These are phyloP conservation scores for Augiades crinisus DNA, from an alignment of 2,888 invertebrate species.

Conservation along the genomic window DNA sequence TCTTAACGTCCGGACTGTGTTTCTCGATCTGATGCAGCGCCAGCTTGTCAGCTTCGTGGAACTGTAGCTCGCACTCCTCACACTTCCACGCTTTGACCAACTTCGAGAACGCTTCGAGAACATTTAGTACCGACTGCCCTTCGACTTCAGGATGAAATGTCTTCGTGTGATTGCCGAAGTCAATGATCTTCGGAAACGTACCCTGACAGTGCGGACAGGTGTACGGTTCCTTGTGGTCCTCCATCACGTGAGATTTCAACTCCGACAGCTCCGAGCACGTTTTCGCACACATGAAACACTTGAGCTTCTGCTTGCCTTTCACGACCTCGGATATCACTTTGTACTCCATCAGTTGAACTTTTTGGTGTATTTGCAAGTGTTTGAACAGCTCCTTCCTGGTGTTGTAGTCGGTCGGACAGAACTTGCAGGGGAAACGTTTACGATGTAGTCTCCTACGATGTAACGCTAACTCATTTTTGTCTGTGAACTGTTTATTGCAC, in stretches of 20 bases:
- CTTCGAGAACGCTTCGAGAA: constrained; percentile 66
- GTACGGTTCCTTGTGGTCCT: constrained; percentile 65
- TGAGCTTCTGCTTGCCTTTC: constrained; percentile 61
- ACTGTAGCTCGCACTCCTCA: constrained; percentile 68
- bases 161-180: constrained; percentile 66
- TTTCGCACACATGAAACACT: constrained; percentile 66
- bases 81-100: constrained; percentile 74
- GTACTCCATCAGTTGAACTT: constrained; percentile 71
- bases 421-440: constrained; percentile 69
- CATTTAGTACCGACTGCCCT: constrained; percentile 63
- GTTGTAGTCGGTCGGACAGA: constrained; percentile 72
- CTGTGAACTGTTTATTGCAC: constrained; percentile 58
- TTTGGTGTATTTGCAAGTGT: constrained; percentile 68
- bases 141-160: constrained; percentile 62
- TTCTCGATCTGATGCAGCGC: constrained; percentile 65
- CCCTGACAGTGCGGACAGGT: constrained; percentile 59
- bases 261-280: constrained; percentile 57
- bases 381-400: constrained; percentile 67
- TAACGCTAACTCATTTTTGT: constrained; percentile 54
- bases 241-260: constrained; percentile 66
- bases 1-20: constrained; percentile 60
- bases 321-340: constrained; percentile 70
- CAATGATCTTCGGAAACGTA: constrained; percentile 61
- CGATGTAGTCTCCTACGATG: constrained; percentile 64
- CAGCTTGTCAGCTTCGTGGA: constrained; percentile 67